Base-by-base conservation (phyloP, 64 coral and sea anemone genomes). In the Dendrophyllia cribrosa region DNA sequence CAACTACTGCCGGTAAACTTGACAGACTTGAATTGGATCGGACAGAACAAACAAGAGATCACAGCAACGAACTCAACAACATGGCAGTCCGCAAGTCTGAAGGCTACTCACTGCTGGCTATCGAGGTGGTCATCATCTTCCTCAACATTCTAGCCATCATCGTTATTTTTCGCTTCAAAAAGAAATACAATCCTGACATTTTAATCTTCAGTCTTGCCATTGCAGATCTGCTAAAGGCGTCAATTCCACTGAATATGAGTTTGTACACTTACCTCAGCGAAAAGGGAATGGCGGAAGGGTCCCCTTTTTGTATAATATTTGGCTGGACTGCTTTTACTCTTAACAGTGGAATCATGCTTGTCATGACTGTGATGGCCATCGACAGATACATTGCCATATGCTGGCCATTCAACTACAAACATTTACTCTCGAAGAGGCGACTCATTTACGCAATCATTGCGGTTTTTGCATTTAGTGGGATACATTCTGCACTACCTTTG, bases 351-450 rank as follows among this genome's bases (percentile, higher is more conserved):
- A 88, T 88, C 2, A 94, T 94, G 92, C 58, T 94, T 23, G 92
- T 94, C 16, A 89, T 94, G 77, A 94, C 87, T 9, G n/a, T 94
- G 25, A 94, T 94, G 92, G 88, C 86, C 45, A 75, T 78, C 69
- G 92, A 94, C 19, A 71, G 92, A 66, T 94, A 94, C 46, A 79
- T 94, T 5, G 92, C 92, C n/a, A 89, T 94, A 74, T 94, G 92
- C 51, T 89, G 86, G 86, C 92, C 92, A 3, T 89, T 94, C 43
- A 62, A 66, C 51, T 94, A 94, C 58, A 94, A 89, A 73, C 61
- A 82, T 53, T 50, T 76, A 1, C 62, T 94, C 43, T 47, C 92
- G 3, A 72, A 83, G 17, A 77, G 58, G 17, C 79, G 82, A 59
- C 77, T 94, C 24, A 83, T 62, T 62, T 94, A 76, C 58, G 76